phyloP scores from a whole-genome alignment of 2,113 vertebrate genomes.

The Trogon surrucura region DNA sequence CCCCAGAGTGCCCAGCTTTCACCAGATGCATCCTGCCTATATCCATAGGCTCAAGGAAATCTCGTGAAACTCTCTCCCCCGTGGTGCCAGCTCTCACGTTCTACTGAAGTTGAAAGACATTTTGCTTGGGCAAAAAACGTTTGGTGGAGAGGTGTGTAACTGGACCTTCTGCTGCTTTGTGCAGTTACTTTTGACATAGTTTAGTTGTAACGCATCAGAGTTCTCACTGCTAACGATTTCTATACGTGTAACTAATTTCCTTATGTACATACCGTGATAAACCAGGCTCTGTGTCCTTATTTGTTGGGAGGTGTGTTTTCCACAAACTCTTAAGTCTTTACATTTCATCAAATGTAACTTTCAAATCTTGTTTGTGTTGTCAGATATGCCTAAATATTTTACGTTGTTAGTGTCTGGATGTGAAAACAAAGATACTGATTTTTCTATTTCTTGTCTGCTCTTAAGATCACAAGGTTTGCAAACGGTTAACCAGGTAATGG shows the following conservation, averaged over 20 bases:
- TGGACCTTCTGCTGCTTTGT: not conserved
- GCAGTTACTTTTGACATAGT: not conserved
- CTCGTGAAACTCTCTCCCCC: not conserved
- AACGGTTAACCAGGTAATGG: not conserved
- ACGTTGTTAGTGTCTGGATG: not conserved
- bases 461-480: not conserved
- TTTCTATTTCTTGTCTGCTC: not conserved
- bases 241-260: fast-evolving
- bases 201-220: not conserved
- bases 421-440: not conserved
- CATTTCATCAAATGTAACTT: not conserved
- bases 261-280: fast-evolving
- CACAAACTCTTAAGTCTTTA: not conserved
- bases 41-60: not conserved
- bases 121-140: not conserved
- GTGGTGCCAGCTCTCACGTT: not conserved
- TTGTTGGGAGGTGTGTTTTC: not conserved
- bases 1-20: not conserved
- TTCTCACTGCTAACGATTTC: not conserved
- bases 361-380: not conserved
- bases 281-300: not conserved
- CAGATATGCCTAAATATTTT: not conserved
- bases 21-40: not conserved
- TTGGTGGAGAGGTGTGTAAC: not conserved
- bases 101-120: not conserved